These are phyloP conservation scores for Erannis defoliaria DNA, from an alignment of 2,888 invertebrate genomes.

Conservation along the genomic window DNA sequence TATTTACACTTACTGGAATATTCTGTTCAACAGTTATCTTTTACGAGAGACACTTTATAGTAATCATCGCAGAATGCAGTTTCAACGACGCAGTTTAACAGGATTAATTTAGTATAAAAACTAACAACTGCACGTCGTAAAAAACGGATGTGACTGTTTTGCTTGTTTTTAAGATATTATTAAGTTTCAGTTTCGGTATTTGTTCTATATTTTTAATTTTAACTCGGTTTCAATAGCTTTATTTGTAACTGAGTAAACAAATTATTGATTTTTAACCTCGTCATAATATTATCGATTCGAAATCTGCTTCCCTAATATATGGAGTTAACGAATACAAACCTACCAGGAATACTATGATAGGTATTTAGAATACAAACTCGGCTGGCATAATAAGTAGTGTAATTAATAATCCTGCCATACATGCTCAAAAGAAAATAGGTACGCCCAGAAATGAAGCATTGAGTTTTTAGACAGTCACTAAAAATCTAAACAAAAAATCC, in stretches of 20 bases:
- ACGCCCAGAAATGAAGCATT: background rate
- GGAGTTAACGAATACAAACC: background rate
- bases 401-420: background rate
- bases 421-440: background rate
- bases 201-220: background rate
- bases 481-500: background rate
- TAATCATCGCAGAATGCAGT: constrained; percentile 44
- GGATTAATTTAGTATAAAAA: constrained; percentile 47
- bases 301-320: no score
- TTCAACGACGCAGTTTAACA: constrained; percentile 44
- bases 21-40: constrained; percentile 46
- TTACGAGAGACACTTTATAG: constrained; percentile 47
- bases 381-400: background rate
- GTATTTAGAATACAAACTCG: background rate
- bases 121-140: constrained; percentile 43
- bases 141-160: constrained; percentile 25
- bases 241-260: background rate
- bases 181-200: background rate
- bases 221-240: no score
- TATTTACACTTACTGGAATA: constrained; percentile 40
- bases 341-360: background rate
- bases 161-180: constrained; percentile 44
- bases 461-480: background rate
- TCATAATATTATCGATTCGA: no score
- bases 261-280: no score